phyloP scores from a whole-genome alignment of 2,113 vertebrate genomes.

The Python bivittatus region DNA sequence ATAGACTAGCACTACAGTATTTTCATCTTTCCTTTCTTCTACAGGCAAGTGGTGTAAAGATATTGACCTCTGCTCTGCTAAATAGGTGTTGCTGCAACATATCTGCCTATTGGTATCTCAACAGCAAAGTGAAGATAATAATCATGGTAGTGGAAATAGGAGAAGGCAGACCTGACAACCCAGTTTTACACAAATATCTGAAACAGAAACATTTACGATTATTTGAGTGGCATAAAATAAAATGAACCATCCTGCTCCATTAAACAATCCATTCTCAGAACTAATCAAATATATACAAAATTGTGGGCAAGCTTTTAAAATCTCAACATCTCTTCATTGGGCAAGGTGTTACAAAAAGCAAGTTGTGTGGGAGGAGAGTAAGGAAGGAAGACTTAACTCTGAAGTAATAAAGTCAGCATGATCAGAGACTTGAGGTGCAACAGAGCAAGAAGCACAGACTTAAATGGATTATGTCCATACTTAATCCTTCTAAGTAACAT shows the following conservation, averaged over 20 bases:
- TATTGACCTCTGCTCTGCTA: neutral
- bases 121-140: neutral
- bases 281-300: neutral
- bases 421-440: neutral
- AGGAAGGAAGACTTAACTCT: neutral
- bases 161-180: neutral
- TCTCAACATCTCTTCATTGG: neutral
- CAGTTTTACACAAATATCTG: neutral
- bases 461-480: neutral
- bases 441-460: neutral
- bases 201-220: neutral
- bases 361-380: neutral
- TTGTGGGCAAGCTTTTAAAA: neutral
- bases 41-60: neutral
- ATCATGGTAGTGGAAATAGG: neutral
- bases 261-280: neutral
- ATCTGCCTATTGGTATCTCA: neutral
- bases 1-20: neutral
- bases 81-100: neutral
- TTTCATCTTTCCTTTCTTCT: neutral
- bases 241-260: neutral
- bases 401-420: neutral
- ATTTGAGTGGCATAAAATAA: neutral
- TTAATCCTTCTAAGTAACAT: neutral
- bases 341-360: neutral